Evolutionary conservation across 2,113 vertebrate genomes (phyloP), one percentile per base, ranked within the genome.

Genomic region (Takifugu bimaculatus): DNA sequence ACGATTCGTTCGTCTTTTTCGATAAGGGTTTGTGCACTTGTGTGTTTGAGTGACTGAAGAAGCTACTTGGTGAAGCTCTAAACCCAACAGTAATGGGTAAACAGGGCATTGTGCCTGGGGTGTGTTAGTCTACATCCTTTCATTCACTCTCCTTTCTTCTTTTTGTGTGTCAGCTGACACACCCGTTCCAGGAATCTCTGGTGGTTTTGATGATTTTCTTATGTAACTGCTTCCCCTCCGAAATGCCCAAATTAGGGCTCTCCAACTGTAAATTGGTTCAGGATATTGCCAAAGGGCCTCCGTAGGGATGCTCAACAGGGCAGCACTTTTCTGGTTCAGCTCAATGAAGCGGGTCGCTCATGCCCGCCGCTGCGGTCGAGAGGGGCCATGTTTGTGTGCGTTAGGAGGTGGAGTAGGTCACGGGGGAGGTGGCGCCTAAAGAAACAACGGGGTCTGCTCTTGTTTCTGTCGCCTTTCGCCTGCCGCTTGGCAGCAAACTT

Each of bases 171-270:
- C 77, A 82, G 75, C 76, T 68, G 84, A 86, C 85, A 88, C 88
- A 87, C 90, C 90, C 85, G 72, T 85, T 80, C 78, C 75, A 78
- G 71, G 87, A 91, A 89, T 91, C 80, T 87, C 57, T 58, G 29
- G 83, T 74, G 83, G 86, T 82, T 86, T 82, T 72, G 77, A 77
- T 64, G 86, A 72, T 62, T 62, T 85, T 77, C 78, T 84, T 68
- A 65, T 83, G 68, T 89, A 84, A 89, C 83, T 76, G 72, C 81
- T 79, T 74, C 67, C 62, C 62, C 62, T 86, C 58, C 63, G 73
- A 77, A 70, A 67, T 65, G 64, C 57, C 74, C 59, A 71, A 78
- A 83, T 68, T 78, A 70, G 75, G 65, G 61, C 65, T 74, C 81
- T 79, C 74, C 58, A 71, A 26, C 53, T 68, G 56, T 50, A 67